Conservation (phyloP, 1,140 invertebrate genomes). For the Pseudomyrmex gracilis region DNA sequence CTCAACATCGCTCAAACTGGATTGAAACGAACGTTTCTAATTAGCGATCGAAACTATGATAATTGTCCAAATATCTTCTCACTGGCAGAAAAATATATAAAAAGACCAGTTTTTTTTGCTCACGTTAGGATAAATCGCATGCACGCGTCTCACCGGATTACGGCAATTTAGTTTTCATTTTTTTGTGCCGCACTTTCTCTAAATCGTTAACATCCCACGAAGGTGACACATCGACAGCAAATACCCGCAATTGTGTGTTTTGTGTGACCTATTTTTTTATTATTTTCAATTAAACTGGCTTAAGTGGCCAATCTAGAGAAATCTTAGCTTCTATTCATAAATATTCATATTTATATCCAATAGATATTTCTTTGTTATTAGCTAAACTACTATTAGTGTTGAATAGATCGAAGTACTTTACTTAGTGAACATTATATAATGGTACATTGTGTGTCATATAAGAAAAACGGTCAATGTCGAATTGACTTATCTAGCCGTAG, state of each 20-base stretch:
- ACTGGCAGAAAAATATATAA: constrained; percentile 15
- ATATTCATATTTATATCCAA: background rate
- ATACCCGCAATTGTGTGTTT: constrained; percentile 59
- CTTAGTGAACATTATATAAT: constrained; percentile 10
- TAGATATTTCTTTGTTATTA: background rate
- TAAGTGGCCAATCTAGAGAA: constrained; percentile 15
- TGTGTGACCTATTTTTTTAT: constrained; percentile 67
- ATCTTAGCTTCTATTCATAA: background rate
- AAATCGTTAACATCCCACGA: constrained; percentile 46
- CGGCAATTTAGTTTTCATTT: constrained; percentile 74
- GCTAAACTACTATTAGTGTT: background rate
- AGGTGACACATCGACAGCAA: constrained; percentile 61
- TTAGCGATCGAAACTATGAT: background rate
- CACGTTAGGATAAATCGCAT: constrained; percentile 43
- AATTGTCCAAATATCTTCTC: constrained; percentile 19
- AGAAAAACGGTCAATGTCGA: constrained; percentile 16
- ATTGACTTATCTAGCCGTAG: background rate
- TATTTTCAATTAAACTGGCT: constrained; percentile 35
- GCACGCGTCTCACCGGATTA: constrained; percentile 45
- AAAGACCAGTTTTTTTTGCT: background rate
- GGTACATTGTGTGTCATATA: constrained; percentile 14
- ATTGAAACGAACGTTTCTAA: constrained; percentile 37
- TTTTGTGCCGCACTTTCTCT: constrained; percentile 79
- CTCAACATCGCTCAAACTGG: background rate
- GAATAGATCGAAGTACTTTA: background rate